Base-by-base conservation (phyloP, 2,113 vertebrate genomes). In the Microcebus murinus region DNA sequence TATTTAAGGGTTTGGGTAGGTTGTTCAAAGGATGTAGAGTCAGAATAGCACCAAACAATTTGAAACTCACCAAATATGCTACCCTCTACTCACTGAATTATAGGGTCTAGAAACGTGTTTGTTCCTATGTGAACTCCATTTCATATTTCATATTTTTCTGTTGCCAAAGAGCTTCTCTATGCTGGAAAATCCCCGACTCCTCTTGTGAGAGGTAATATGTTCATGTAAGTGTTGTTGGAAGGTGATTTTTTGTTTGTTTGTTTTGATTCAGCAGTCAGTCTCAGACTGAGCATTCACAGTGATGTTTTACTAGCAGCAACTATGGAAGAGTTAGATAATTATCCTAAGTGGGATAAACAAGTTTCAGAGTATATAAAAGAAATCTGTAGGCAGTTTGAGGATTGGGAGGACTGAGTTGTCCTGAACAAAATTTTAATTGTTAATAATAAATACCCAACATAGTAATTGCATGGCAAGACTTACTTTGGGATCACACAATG, bases 271-370 rank as follows among this genome's bases (percentile, higher is more conserved):
- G 81, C 74, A 73, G 29, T 90, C 76, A 55, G 29, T 91, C 61
- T 97, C 73, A 97, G 80, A 87, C 68, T 74, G 55, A 97, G 71
- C 84, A 89, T 97, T 97, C 86, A 94, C 76, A 82, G 31, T 23
- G 18, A 12, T 67, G 27, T 97, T 97, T 98, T 70, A 73, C 48
- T 73, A 82, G 90, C 95, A 45, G 55, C 12, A 8, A 87, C 77
- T 84, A 18, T 90, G 79, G 15, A 0, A 0, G 57, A 34, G 21
- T 1, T 96, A 93, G 61, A 76, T 97, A 86, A 95, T 97, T 91
- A 97, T 97, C 71, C 94, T 87, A 93, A 97, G 87, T 98, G 76
- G 27, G 68, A 84, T 95, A 96, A 93, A 87, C 85, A 94, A 90
- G 86, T 97, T 96, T 95, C 94, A 84, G 82, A 93, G 71, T 87